Conservation (phyloP, 2,888 invertebrate species). For the Ceriagrion tenellum region DNA sequence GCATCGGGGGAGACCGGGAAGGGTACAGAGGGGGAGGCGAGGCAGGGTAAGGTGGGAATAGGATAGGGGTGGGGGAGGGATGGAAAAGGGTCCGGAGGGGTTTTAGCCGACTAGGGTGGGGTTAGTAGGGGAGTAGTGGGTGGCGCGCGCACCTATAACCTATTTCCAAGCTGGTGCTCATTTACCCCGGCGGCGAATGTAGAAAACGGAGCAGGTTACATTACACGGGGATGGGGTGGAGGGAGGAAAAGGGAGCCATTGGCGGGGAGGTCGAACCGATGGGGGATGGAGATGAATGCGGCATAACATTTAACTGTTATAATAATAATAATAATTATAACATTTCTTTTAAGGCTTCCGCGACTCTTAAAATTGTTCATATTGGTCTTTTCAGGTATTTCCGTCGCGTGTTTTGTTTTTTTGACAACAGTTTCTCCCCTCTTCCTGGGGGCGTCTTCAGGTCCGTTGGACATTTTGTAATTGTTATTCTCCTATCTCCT, state of each 20-base stretch:
- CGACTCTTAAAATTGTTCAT: too few species aligned
- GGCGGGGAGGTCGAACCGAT: neutral
- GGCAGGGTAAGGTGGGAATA: neutral
- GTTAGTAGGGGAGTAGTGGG: neutral
- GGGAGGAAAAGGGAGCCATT: neutral
- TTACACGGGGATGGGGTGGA: neutral
- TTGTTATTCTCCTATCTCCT: too few species aligned
- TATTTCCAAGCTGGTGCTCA: neutral
- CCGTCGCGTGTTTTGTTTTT: too few species aligned
- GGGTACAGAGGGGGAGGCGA: neutral
- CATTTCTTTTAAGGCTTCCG: too few species aligned
- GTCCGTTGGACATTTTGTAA: too few species aligned
- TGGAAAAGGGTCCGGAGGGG: neutral
- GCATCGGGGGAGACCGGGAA: neutral
- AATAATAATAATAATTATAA: too few species aligned
- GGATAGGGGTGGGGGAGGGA: neutral
- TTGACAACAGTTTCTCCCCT: too few species aligned
- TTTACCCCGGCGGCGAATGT: slow-evolving; percentile 9
- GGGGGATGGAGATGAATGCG: neutral
- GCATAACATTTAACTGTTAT: too few species aligned
- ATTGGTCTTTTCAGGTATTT: too few species aligned
- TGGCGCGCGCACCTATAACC: slow-evolving; percentile 31
- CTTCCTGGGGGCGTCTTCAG: too few species aligned
- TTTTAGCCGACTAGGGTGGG: neutral
- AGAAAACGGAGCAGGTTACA: slow-evolving; percentile 15